Percentiles rank a stretch among this genome's conserved stretches.
Evolutionary conservation across 2,797 vertebrate genomes (phyloP).

Genomic region (Cossypha caffra): DNA sequence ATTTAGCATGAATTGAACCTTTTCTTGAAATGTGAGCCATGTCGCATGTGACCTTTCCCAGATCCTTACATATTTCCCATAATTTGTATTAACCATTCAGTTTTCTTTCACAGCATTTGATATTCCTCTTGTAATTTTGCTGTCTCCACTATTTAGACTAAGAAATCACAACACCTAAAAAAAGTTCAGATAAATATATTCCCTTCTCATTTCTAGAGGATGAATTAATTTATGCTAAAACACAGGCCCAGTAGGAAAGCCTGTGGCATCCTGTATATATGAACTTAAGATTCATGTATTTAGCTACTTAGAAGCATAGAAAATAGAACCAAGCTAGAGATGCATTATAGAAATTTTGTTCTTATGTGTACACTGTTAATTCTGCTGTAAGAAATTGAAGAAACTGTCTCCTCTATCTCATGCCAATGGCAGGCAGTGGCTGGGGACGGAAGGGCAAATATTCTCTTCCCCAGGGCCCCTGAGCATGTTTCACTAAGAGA

Average conservation of each 20-base stretch:
- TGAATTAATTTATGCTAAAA: neutral
- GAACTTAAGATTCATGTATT: neutral
- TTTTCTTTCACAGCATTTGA: neutral
- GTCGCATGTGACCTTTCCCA: neutral
- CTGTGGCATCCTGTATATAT: fast-evolving
- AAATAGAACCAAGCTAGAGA: neutral
- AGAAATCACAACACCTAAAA: neutral
- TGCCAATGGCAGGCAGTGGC: neutral
- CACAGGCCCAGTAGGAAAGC: neutral
- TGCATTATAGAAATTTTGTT: fast-evolving
- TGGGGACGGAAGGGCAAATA: neutral
- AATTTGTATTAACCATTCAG: neutral
- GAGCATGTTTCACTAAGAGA: neutral
- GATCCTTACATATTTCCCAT: constrained; percentile 8
- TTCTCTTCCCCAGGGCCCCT: neutral
- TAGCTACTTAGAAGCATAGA: neutral
- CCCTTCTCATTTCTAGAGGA: neutral
- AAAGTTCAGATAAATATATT: neutral
- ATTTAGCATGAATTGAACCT: neutral
- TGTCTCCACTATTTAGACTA: neutral
- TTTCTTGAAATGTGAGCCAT: neutral
- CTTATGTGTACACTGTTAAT: neutral
- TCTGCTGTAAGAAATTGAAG: neutral
- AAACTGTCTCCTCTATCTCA: neutral
- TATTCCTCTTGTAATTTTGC: neutral